These are phyloP conservation scores for Homarus americanus DNA, from an alignment of 1,140 invertebrate species.

Conservation along the genomic window DNA sequence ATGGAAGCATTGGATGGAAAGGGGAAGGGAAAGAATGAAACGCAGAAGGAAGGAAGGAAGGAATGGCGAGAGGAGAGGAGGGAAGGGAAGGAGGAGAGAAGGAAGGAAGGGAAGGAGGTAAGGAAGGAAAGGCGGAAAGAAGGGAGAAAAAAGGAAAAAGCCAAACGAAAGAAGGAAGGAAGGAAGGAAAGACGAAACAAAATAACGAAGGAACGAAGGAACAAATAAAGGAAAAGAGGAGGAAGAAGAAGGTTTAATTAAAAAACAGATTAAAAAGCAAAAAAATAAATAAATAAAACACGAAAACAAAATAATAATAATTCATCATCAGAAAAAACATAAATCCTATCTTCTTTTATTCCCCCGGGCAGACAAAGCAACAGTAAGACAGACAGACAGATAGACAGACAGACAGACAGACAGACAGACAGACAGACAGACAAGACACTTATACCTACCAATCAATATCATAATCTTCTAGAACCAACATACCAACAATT, in stretches of 20 bases:
- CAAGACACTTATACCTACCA: not conserved
- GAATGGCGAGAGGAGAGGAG: not conserved
- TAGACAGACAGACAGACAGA: not conserved
- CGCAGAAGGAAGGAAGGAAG: not conserved
- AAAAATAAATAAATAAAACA: not conserved
- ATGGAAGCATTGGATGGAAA: no score
- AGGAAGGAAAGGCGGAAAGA: not conserved
- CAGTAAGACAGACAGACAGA: not conserved
- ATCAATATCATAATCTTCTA: no score
- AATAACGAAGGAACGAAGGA: not conserved
- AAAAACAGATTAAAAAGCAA: no score
- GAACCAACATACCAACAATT: no score
- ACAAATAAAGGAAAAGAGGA: not conserved
- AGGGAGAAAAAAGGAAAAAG: not conserved
- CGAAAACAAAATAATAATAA: not conserved
- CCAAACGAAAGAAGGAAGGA: not conserved
- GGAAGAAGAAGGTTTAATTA: not conserved
- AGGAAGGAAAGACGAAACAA: not conserved
- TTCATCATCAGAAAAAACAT: not conserved
- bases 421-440: not conserved
- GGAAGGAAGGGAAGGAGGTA: not conserved
- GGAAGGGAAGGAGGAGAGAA: not conserved
- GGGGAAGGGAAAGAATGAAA: no score
- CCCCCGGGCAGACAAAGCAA: not conserved
- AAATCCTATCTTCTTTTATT: no score